These are phyloP conservation scores for Acanthurus tractus DNA, from an alignment of 2,797 vertebrate species.

Conservation along the genomic window DNA sequence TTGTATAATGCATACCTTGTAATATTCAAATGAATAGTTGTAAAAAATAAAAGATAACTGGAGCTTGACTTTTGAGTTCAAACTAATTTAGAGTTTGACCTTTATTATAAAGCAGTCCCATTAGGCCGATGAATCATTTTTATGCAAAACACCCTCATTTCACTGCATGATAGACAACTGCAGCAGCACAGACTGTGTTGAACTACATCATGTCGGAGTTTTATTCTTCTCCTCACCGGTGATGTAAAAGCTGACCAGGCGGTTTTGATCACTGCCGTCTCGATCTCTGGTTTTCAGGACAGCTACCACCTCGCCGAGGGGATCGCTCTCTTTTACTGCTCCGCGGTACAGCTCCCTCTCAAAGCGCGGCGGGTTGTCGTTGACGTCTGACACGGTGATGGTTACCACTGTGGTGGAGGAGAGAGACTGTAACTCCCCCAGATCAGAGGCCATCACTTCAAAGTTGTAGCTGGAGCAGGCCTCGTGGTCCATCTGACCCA, in stretches of 20 bases:
- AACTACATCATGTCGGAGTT: background rate
- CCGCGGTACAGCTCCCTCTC: slow-evolving; percentile 93
- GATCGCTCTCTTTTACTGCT: slow-evolving; percentile 93
- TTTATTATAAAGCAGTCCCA: slow-evolving; percentile 50
- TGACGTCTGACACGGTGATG: slow-evolving; percentile 92
- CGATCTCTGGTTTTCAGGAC: slow-evolving; percentile 92
- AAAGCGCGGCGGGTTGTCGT: slow-evolving; percentile 95
- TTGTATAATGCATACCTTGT: slow-evolving; percentile 8
- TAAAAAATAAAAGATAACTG: slow-evolving; percentile 33
- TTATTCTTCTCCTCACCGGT: slow-evolving; percentile 86
- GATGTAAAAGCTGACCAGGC: slow-evolving; percentile 92
- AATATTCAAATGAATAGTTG: slow-evolving; percentile 31
- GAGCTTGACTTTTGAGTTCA: slow-evolving; percentile 50
- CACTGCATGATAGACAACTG: slow-evolving; percentile 1
- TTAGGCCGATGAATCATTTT: slow-evolving; percentile 34
- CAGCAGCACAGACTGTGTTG: slow-evolving; percentile 4
- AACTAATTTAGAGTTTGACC: slow-evolving; percentile 56
- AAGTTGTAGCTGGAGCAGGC: slow-evolving; percentile 89
- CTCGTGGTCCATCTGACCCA: slow-evolving; percentile 92
- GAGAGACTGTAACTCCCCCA: slow-evolving; percentile 89
- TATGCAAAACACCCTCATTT: slow-evolving; percentile 37
- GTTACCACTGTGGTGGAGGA: slow-evolving; percentile 90
- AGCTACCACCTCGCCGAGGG: slow-evolving; percentile 92
- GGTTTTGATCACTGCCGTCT: slow-evolving; percentile 92
- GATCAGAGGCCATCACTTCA: slow-evolving; percentile 90